These are phyloP conservation scores for Dendronephthya gigantea DNA, from an alignment of 64 coral and sea anemone genomes.

Conservation along the genomic window DNA sequence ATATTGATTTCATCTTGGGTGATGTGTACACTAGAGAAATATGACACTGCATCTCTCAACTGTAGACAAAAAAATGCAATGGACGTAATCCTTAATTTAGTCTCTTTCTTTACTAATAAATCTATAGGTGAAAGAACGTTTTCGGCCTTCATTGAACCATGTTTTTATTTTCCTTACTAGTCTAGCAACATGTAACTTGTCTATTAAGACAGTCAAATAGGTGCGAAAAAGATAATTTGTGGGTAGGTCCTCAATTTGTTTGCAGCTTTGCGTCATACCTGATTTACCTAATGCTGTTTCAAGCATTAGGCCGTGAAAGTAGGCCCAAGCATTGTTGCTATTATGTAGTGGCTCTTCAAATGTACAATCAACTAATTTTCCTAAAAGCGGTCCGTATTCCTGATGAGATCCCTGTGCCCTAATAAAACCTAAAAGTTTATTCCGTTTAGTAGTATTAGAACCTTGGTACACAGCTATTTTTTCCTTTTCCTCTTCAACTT, in stretches of 20 bases:
- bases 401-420: slow-evolving; percentile 35
- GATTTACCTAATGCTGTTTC: slow-evolving; percentile 13
- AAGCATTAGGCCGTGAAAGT: slow-evolving; percentile 29
- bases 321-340: slow-evolving; percentile 49
- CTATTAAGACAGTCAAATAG: slow-evolving; percentile 18
- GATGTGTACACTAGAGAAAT: not conserved
- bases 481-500: slow-evolving; percentile 30
- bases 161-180: slow-evolving; percentile 22
- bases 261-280: slow-evolving; percentile 19
- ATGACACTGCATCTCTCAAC: slow-evolving; percentile 24
- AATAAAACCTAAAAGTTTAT: slow-evolving; percentile 46
- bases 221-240: slow-evolving; percentile 17
- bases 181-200: slow-evolving; percentile 3
- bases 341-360: slow-evolving; percentile 53
- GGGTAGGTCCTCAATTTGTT: slow-evolving; percentile 22
- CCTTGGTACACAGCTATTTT: not conserved
- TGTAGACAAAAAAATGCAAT: slow-evolving; percentile 15
- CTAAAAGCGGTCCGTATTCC: slow-evolving; percentile 45
- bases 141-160: slow-evolving; percentile 27
- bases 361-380: slow-evolving; percentile 29
- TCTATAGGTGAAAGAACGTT: slow-evolving; percentile 23
- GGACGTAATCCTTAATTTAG: slow-evolving; percentile 5
- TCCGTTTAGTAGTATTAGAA: slow-evolving; percentile 49
- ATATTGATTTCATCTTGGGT: not conserved
- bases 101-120: slow-evolving; percentile 31